Evolutionary conservation across 2,113 vertebrate genomes (phyloP).

Genomic region (Oreochromis tanganicae): DNA sequence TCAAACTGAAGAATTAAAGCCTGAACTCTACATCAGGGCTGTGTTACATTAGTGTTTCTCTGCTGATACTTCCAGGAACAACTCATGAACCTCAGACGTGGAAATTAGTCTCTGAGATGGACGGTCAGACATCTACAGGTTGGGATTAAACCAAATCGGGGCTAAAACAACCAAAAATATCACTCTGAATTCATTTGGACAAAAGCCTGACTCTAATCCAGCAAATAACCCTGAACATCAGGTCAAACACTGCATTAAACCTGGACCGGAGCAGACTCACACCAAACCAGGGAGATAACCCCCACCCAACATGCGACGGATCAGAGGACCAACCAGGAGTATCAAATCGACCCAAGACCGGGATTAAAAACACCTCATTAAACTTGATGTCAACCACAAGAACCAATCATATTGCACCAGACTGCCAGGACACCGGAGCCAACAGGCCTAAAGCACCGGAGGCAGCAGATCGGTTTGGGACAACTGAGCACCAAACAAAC

Average conservation of each 20-base stretch:
- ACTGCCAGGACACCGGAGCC: neutral
- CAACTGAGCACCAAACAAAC: neutral
- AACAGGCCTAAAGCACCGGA: neutral
- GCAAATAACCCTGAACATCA: too few relatives aligned
- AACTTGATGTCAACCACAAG: neutral
- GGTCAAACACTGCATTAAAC: neutral
- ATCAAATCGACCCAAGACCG: neutral
- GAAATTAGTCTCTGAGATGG: neutral
- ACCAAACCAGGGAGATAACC: neutral
- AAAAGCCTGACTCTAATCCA: too few relatives aligned
- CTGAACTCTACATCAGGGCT: neutral
- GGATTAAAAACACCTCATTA: neutral
- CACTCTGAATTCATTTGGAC: too few relatives aligned
- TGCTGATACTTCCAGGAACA: neutral
- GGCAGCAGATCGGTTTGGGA: neutral
- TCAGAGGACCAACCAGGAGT: neutral
- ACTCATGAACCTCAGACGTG: neutral
- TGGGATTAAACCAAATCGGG: neutral
- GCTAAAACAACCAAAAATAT: neutral
- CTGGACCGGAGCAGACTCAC: neutral
- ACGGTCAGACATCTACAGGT: neutral
- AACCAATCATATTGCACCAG: neutral
- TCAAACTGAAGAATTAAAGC: neutral
- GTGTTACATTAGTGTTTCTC: neutral
- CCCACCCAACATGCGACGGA: rapidly evolving